These are phyloP conservation scores for Hippocampus barbouri DNA, from an alignment of 2,113 vertebrate species.

Conservation along the genomic window DNA sequence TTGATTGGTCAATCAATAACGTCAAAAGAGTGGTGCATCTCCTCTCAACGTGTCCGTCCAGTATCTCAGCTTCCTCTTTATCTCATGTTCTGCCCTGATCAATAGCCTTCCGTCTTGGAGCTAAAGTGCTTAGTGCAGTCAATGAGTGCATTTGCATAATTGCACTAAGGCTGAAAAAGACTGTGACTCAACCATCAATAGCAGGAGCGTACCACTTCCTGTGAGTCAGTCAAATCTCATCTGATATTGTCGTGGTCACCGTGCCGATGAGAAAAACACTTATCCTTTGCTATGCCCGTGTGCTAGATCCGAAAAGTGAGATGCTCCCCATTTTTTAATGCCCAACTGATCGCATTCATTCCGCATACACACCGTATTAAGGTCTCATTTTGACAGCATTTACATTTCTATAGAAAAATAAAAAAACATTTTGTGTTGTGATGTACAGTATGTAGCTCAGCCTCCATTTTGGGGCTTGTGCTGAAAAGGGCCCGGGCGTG, in stretches of 20 bases:
- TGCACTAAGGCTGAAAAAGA: conserved; percentile 46
- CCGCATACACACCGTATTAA: background rate
- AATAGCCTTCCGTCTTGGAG: conserved; percentile 50
- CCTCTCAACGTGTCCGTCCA: background rate
- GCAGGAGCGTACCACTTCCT: conserved; percentile 20
- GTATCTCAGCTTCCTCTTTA: background rate
- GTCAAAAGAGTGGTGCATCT: background rate
- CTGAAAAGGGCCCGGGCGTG: conserved; percentile 48
- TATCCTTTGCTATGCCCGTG: conserved; percentile 10
- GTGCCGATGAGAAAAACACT: conserved; percentile 3
- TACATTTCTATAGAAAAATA: no score
- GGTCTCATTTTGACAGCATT: background rate
- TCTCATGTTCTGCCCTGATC: conserved; percentile 33
- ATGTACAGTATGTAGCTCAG: conserved; percentile 26
- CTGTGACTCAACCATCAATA: background rate
- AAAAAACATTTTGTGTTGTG: background rate
- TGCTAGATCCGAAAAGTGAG: background rate
- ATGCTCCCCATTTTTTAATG: background rate
- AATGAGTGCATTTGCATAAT: conserved; percentile 63
- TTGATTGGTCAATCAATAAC: background rate
- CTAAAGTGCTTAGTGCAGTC: conserved; percentile 50
- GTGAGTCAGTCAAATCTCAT: conserved; percentile 48
- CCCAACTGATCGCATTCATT: background rate
- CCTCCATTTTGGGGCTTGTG: conserved; percentile 57
- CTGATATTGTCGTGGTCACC: conserved; percentile 27